Evolutionary conservation across 2,888 invertebrate species (phyloP).

Genomic region (Aradus depressus): DNA sequence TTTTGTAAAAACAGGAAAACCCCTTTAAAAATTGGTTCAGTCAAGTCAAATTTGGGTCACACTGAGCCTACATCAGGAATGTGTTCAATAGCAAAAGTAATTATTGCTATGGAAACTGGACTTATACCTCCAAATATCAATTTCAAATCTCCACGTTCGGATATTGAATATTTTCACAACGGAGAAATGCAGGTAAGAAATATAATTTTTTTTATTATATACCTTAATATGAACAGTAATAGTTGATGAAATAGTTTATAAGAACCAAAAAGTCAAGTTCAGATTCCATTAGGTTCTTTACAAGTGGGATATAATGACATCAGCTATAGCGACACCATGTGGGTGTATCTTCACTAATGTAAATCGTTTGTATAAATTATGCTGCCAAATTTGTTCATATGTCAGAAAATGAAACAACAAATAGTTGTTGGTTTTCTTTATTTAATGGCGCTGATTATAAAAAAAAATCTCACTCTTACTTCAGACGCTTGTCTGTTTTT

Average conservation of each 20-base stretch:
- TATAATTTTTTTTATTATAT: neutral
- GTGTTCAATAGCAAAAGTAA: conserved; percentile 69
- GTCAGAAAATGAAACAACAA: neutral
- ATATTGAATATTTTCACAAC: conserved; percentile 45
- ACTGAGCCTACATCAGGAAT: conserved; percentile 77
- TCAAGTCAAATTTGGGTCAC: conserved; percentile 92
- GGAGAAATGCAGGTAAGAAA: conserved; percentile 39
- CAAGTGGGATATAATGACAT: neutral
- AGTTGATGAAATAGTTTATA: neutral
- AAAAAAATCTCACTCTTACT: neutral
- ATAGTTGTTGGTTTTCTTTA: neutral
- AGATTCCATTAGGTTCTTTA: neutral
- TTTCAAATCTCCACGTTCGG: conserved; percentile 48
- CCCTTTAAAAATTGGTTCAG: conserved; percentile 74
- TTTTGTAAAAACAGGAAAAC: conserved; percentile 62
- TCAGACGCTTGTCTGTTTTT: too few species aligned
- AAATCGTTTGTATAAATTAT: too few species aligned
- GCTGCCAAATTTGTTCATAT: too few species aligned
- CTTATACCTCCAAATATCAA: conserved; percentile 78
- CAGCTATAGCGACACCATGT: neutral
- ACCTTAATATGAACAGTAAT: neutral
- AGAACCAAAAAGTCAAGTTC: neutral
- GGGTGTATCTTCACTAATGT: neutral
- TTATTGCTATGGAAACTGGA: conserved; percentile 70
- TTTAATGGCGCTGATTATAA: neutral